These are phyloP conservation scores for Microchrysa polita DNA, from an alignment of 2,888 invertebrate species.

Conservation along the genomic window DNA sequence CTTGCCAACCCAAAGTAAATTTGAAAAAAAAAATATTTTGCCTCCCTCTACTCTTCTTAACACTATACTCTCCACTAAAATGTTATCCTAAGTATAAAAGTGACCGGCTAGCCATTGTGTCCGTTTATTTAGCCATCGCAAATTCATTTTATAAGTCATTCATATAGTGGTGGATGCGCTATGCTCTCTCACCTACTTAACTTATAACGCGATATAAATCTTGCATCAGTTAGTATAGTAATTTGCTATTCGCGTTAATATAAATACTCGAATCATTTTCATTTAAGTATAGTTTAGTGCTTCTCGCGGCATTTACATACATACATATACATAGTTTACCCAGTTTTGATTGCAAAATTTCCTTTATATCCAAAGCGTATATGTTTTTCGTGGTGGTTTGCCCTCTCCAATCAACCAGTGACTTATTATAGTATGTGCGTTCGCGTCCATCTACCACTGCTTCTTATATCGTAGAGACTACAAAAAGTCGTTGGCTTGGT, in stretches of 20 bases:
- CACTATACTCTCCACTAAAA: slow-evolving; percentile 23
- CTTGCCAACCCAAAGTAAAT: too few species aligned
- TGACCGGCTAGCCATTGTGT: slow-evolving; percentile 43
- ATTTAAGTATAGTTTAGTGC: slow-evolving; percentile 19
- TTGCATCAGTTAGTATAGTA: too few species aligned
- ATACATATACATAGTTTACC: too few species aligned
- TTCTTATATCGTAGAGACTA: slow-evolving; percentile 8
- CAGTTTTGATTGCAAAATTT: slow-evolving; percentile 41
- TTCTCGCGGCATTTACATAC: slow-evolving; percentile 25
- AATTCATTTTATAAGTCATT: slow-evolving; percentile 32
- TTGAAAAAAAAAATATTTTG: too few species aligned
- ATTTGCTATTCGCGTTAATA: too few species aligned
- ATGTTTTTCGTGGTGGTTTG: slow-evolving; percentile 1
- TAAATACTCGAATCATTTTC: too few species aligned
- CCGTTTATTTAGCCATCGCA: slow-evolving; percentile 43
- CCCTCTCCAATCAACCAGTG: background rate
- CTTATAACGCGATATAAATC: too few species aligned
- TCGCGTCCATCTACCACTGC: slow-evolving; percentile 30
- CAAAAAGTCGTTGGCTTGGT: slow-evolving; percentile 24
- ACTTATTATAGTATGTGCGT: too few species aligned
- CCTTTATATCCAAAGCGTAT: slow-evolving; percentile 36
- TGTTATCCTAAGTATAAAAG: slow-evolving; percentile 47
- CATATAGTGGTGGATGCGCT: too few species aligned
- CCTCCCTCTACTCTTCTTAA: too few species aligned
- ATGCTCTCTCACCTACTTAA: too few species aligned